Percentiles rank a stretch among this genome's conserved stretches.
Evolutionary conservation across 2,797 vertebrate genomes (phyloP).

Genomic region (Gobionotothen gibberifrons): DNA sequence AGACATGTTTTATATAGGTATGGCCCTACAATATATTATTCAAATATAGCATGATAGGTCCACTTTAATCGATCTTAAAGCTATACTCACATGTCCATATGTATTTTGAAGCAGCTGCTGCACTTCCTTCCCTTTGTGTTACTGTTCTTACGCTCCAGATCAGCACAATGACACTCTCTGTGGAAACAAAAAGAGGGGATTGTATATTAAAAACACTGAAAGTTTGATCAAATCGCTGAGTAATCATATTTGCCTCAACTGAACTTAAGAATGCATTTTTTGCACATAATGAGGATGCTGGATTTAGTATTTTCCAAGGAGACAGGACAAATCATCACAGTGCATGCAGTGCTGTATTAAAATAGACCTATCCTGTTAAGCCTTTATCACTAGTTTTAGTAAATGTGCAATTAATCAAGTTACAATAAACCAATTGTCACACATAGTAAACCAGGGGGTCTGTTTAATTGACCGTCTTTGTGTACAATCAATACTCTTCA

Average conservation of each 20-base stretch:
- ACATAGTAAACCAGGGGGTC: neutral
- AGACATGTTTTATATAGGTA: too few species aligned
- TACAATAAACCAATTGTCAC: neutral
- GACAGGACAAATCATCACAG: neutral
- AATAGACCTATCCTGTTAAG: neutral
- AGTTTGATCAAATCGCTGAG: neutral
- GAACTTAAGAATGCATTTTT: neutral
- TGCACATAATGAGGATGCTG: neutral
- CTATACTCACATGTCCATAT: neutral
- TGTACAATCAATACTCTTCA: neutral
- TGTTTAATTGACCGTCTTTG: constrained; percentile 1
- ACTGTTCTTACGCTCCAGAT: neutral
- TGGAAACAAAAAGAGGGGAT: neutral
- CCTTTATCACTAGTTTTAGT: neutral
- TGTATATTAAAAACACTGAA: neutral
- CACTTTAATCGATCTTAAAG: neutral
- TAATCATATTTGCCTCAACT: neutral
- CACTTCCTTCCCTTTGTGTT: neutral
- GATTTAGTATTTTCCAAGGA: neutral
- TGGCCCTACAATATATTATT: too few species aligned
- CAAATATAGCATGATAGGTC: too few species aligned
- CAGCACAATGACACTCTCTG: neutral
- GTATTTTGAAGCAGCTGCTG: neutral
- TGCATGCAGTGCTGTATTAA: neutral
- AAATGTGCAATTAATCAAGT: constrained; percentile 10